These are phyloP conservation scores for Sylvilagus floridanus DNA, from an alignment of 2,797 vertebrate genomes.

Conservation along the genomic window DNA sequence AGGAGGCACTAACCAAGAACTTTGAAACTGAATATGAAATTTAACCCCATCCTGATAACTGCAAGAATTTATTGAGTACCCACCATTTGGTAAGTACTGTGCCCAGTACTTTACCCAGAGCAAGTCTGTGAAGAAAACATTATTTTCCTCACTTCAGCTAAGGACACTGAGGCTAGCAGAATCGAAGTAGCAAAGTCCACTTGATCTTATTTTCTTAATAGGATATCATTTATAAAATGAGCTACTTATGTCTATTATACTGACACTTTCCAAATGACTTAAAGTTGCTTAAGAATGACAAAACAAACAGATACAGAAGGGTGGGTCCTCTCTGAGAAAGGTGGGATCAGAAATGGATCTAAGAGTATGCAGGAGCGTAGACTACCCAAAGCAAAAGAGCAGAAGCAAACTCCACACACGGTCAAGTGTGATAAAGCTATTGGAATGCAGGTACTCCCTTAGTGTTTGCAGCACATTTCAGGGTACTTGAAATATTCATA, in stretches of 20 bases:
- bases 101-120: not conserved
- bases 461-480: conserved; percentile 25
- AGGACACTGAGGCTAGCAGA: not conserved
- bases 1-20: not conserved
- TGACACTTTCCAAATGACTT: not conserved
- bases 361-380: not conserved
- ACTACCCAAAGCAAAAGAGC: not conserved
- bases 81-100: not conserved
- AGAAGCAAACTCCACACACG: not conserved
- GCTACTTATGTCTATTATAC: not conserved
- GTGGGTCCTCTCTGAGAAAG: not conserved
- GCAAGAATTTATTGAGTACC: not conserved
- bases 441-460: not conserved
- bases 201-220: not conserved
- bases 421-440: not conserved
- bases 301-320: not conserved
- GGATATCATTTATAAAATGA: not conserved
- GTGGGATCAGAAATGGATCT: not conserved
- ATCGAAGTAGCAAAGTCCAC: not conserved
- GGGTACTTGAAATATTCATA: conserved; percentile 56
- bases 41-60: not conserved
- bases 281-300: not conserved
- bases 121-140: not conserved
- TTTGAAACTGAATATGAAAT: not conserved
- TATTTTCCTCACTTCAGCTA: not conserved